Conservation (phyloP, 2,113 vertebrate species). For the Prochilodus magdalenae region DNA sequence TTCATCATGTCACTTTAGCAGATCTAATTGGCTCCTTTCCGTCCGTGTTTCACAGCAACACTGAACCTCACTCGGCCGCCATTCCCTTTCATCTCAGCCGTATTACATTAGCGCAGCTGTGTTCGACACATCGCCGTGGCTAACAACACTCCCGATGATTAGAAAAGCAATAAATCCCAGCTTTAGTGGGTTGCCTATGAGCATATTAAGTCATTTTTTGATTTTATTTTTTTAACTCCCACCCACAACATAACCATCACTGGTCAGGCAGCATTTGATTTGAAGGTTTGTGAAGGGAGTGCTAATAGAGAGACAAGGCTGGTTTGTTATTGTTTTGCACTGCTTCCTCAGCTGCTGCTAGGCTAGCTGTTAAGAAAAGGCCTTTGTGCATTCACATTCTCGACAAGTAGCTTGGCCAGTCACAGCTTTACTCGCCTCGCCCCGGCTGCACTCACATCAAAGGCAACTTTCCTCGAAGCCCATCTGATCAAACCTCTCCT, state of each 20-base stretch:
- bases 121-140: constrained; percentile 58
- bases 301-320: background rate
- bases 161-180: constrained; percentile 57
- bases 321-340: background rate
- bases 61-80: constrained; percentile 64
- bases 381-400: constrained; percentile 20
- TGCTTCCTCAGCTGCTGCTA: background rate
- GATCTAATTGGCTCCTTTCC: constrained; percentile 68
- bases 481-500: constrained; percentile 37
- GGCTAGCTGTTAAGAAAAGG: constrained; percentile 4
- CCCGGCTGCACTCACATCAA: constrained; percentile 17
- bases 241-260: background rate
- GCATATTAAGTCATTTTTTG: constrained; percentile 39
- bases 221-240: constrained; percentile 21
- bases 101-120: constrained; percentile 67
- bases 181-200: constrained; percentile 35
- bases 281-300: constrained; percentile 4
- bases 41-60: constrained; percentile 61
- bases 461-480: constrained; percentile 39
- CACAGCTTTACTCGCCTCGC: constrained; percentile 11
- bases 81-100: constrained; percentile 71
- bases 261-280: constrained; percentile 21
- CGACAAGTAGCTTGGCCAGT: constrained; percentile 12
- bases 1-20: constrained; percentile 64
- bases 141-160: constrained; percentile 56